Evolutionary conservation across 1,140 invertebrate species (phyloP), one percentile per base, ranked within the genome.

Genomic region (Eurosta solidaginis): DNA sequence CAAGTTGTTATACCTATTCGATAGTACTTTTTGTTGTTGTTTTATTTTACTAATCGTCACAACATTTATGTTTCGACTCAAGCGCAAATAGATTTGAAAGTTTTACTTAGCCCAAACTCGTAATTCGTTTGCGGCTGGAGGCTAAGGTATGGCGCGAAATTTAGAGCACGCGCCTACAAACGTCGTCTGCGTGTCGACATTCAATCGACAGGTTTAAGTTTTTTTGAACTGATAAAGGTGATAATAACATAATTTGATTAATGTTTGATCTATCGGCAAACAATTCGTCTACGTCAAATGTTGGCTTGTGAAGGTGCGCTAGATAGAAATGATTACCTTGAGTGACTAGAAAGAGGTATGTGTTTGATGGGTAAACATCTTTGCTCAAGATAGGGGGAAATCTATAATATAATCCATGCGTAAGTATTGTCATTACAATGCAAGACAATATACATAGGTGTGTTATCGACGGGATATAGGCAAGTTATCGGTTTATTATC

Each of bases 191-290:
- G 59, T 68, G 59, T 68, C 33, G 59, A 17, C 59, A 3, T 17
- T 68, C 59, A 40, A 68, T 68, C 59, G 40, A 22, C 59, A 68
- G 59, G 59, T 68, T 68, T 42, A 68, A 33, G 22, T 40, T 20
- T 36, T 36, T 17, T 17, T 3, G 4, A 14, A 9, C 29, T 22
- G 33, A 68, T 68, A 68, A n/a, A 33, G 22, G 59, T 33, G 59
- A 68, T 68, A 68, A 68, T 22, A 63, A 68, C 59, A 40, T 68
- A 40, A 68, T 40, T 68, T 68, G 59, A 68, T 68, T 68, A 68
- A 68, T 68, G 59, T 40, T 40, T 36, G 14, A 40, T 20, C 33
- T 68, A 33, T 68, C n/a, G 22, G 59, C 33, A 33, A 36, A 63
- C 59, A 1, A 68, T 6, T 42, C 40, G 29, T 63, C 54, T 14